Evolutionary conservation across 53 echinoderm and acorn worm species (phyloP).

Genomic region (Apostichopus leukothele): DNA sequence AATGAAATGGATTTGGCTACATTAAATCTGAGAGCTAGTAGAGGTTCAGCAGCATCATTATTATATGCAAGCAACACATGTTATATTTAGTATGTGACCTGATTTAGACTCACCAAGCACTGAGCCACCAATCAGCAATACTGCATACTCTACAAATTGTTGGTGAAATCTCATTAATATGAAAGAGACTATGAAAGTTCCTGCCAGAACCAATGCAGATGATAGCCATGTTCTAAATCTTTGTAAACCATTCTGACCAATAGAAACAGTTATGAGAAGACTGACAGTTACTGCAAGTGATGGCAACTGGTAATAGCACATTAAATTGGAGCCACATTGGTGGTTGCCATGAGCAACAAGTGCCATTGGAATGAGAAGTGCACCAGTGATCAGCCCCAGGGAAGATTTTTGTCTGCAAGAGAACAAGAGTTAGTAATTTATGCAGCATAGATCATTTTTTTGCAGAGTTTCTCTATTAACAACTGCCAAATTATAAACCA

Average conservation of each 20-base stretch:
- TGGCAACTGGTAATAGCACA: conserved; percentile 5
- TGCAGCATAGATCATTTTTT: neutral
- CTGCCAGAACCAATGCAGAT: neutral
- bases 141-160: neutral
- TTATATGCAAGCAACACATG: too few relatives aligned
- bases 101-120: neutral
- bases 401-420: conserved; percentile 34
- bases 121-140: neutral
- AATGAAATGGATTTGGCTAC: too few relatives aligned
- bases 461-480: neutral
- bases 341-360: conserved; percentile 34
- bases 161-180: neutral
- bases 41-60: too few relatives aligned
- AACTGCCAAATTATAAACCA: too few relatives aligned
- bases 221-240: neutral
- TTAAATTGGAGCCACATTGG: neutral
- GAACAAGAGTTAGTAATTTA: neutral
- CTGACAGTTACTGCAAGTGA: neutral
- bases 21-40: too few relatives aligned
- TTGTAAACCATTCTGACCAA: neutral
- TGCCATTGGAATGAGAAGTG: conserved; percentile 15
- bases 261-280: conserved; percentile 8
- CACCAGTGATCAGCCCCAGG: neutral
- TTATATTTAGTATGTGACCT: neutral
- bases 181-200: conserved; percentile 2